Conservation (phyloP, 2,113 vertebrate genomes). For the Caretta caretta region DNA sequence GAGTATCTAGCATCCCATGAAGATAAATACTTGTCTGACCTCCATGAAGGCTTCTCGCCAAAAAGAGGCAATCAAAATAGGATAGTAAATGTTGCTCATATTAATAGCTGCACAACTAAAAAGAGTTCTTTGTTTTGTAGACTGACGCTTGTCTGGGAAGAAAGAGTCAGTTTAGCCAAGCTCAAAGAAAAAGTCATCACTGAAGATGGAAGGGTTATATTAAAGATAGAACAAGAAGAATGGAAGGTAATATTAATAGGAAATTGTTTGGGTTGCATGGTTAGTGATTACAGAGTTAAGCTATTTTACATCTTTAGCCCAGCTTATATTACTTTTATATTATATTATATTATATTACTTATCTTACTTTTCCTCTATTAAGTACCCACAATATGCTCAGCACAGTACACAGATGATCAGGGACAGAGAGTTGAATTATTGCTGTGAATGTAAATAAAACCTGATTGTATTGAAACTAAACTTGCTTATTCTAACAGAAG, state of each 20-base stretch:
- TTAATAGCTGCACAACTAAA: background rate
- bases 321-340: too few species aligned
- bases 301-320: background rate
- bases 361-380: background rate
- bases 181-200: conserved; percentile 89
- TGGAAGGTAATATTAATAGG: conserved; percentile 87
- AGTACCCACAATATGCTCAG: background rate
- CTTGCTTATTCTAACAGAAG: background rate
- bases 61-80: background rate
- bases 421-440: background rate
- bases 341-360: background rate
- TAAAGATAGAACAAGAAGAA: conserved; percentile 93
- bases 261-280: background rate
- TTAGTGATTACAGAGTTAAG: background rate
- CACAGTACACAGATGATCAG: background rate
- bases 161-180: conserved; percentile 86
- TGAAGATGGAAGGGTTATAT: conserved; percentile 88
- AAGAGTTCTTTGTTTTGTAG: conserved; percentile 70
- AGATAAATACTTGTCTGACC: background rate
- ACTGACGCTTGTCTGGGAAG: conserved; percentile 88
- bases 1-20: background rate
- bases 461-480: background rate
- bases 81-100: background rate
- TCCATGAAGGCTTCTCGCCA: background rate
- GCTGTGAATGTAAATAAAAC: background rate